phyloP scores from a whole-genome alignment of 2,888 invertebrate species.

The Ophraella communa region DNA sequence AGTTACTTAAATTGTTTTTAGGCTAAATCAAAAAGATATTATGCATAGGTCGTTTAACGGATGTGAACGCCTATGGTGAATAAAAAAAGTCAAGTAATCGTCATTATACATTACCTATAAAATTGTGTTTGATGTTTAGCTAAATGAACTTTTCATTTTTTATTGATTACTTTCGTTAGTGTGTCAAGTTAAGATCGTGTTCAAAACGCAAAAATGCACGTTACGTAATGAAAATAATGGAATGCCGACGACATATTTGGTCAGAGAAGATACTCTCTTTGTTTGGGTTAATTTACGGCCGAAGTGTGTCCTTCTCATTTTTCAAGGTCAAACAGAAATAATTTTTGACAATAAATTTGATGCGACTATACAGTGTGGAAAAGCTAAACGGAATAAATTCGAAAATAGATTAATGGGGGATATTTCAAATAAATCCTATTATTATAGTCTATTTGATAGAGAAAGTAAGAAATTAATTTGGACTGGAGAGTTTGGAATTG shows the following conservation, averaged over 20 bases:
- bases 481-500: too few species aligned
- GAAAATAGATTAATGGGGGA: too few species aligned
- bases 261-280: conserved; percentile 1
- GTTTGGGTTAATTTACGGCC: background rate
- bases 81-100: background rate
- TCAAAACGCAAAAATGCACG: conserved; percentile 13
- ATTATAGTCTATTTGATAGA: too few species aligned
- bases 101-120: conserved; percentile 3
- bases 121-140: conserved; percentile 5
- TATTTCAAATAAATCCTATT: too few species aligned
- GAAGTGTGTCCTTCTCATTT: background rate
- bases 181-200: conserved; percentile 32
- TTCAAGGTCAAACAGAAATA: background rate
- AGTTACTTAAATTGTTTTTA: too few species aligned
- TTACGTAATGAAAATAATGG: conserved; percentile 7
- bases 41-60: too few species aligned
- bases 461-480: too few species aligned
- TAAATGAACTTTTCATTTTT: conserved; percentile 31
- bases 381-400: too few species aligned
- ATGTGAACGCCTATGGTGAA: background rate
- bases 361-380: too few species aligned
- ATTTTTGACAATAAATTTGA: too few species aligned
- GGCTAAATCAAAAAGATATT: too few species aligned
- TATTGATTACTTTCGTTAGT: conserved; percentile 28
- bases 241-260: conserved; percentile 10